Evolutionary conservation across 2,888 invertebrate species (phyloP).

Genomic region (Drosophila nr. medialis): DNA sequence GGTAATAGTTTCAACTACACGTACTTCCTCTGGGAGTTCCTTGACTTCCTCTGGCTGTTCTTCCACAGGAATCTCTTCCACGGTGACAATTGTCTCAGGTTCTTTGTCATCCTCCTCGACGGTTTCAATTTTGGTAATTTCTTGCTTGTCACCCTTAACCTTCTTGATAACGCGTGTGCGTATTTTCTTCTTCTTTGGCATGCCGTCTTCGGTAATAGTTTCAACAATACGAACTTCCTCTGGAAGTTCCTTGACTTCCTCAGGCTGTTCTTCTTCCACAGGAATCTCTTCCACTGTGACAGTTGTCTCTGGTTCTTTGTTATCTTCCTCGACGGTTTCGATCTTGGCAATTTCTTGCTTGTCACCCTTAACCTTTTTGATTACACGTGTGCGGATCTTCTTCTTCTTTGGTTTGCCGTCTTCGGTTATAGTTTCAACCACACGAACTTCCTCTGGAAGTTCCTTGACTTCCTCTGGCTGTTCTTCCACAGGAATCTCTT

Average conservation of each 20-base stretch:
- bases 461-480: constrained; percentile 31
- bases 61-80: constrained; percentile 38
- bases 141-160: constrained; percentile 50
- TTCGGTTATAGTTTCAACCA: constrained; percentile 35
- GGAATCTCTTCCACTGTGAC: constrained; percentile 46
- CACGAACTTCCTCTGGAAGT: constrained; percentile 46
- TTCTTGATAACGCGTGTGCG: constrained; percentile 52
- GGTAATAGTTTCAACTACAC: constrained; percentile 36
- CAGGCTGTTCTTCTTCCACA: constrained; percentile 35
- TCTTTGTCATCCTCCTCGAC: constrained; percentile 51
- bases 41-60: constrained; percentile 32
- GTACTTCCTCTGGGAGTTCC: constrained; percentile 48
- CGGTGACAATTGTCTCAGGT: constrained; percentile 48
- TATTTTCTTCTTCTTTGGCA: constrained; percentile 44
- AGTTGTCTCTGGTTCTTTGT: constrained; percentile 46
- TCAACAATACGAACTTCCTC: constrained; percentile 50
- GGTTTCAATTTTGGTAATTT: constrained; percentile 52
- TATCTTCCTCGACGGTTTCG: constrained; percentile 52
- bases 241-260: constrained; percentile 39
- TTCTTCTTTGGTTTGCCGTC: constrained; percentile 47
- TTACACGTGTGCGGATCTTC: constrained; percentile 49
- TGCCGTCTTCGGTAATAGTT: constrained; percentile 40
- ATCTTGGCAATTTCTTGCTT: constrained; percentile 55
- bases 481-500: constrained; percentile 25
- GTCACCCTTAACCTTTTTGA: constrained; percentile 50